phyloP scores from a whole-genome alignment of 2,888 invertebrate species.

The Ametastegia equiseti region DNA sequence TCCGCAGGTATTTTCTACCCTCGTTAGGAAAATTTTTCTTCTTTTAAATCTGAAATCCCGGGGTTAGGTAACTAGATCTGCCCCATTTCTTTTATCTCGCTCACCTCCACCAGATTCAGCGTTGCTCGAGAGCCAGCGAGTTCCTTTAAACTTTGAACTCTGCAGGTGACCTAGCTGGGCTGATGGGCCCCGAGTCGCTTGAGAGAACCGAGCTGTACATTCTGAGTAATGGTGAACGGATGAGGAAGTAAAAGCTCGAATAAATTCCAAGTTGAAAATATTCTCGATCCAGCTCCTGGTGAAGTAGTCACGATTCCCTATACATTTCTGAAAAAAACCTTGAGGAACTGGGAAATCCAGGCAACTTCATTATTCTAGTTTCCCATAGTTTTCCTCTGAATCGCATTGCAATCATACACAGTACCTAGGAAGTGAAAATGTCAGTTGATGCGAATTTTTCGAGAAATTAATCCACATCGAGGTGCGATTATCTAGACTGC shows the following conservation, averaged over 20 bases:
- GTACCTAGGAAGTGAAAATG: too few relatives aligned
- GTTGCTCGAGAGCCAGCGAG: not conserved
- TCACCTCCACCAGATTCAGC: not conserved
- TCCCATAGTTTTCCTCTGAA: too few relatives aligned
- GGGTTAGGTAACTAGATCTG: not conserved
- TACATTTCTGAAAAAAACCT: too few relatives aligned
- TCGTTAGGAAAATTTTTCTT: constrained; percentile 1
- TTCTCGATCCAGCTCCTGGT: too few relatives aligned
- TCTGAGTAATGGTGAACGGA: constrained; percentile 6
- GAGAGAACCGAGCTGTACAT: not conserved
- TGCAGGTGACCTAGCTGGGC: too few relatives aligned
- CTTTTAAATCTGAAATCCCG: not conserved
- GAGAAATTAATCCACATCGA: too few relatives aligned
- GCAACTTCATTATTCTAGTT: too few relatives aligned
- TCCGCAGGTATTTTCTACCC: not conserved
- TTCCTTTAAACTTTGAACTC: constrained; percentile 12
- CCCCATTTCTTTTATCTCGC: not conserved
- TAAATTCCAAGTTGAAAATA: not conserved
- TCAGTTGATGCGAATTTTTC: too few relatives aligned
- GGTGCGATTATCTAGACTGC: too few relatives aligned
- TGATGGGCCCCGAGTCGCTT: not conserved
- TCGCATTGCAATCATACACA: too few relatives aligned
- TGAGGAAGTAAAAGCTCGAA: not conserved
- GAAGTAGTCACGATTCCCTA: too few relatives aligned
- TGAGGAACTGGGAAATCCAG: too few relatives aligned